Base-by-base conservation (phyloP, 2,797 vertebrate species). In the Neostethus bicornis region DNA sequence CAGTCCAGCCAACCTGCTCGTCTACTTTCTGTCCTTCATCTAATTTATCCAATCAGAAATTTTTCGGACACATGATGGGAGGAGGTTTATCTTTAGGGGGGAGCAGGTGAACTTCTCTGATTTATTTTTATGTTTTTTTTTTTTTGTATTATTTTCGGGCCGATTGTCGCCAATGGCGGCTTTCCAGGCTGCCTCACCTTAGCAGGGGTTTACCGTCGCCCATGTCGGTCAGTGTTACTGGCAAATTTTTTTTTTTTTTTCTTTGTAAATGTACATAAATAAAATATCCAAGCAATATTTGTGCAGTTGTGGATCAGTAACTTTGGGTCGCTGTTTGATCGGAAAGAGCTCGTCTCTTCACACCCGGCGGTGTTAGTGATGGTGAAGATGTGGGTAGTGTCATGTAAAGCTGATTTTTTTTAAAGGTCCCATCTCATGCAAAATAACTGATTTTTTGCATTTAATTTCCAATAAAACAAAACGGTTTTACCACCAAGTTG, bases 231-330 rank as follows among this genome's bases (percentile, higher is more conserved):
- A 86, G 87, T 80, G 78, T 81, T 90, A 80, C 87, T 88, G 88
- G 86, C 89, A 80, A 84, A 58, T 81, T 78, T 68, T 37, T 80
- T 70, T 20, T 81, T 84, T 77, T 81, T 81, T 46, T 12, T 83
- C 89, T 90, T 77, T 90, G 84, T 90, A 89, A 87, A 88, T 92
- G 90, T 92, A 86, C 87, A 91, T 92, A 91, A 89, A 92, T 92
- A 92, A 93, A 92, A 89, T 91, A 89, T 91, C 89, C 90, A 92
- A 91, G 89, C 89, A 89, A 90, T 91, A 89, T 49, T 51, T 61
- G 38, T 61, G 63, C 54, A 75, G 52, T 41, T 53, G 68, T 85
- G 35, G 50, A 16, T 68, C 39, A 38, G 14, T 73, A 64, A 43
- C 32, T 80, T 55, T 66, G 32, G n/a, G 61, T 46, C 9, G 17